Percentiles rank a stretch among this genome's conserved stretches.
Evolutionary conservation across 2,888 invertebrate species (phyloP).

Genomic region (Antheraea assamensis): DNA sequence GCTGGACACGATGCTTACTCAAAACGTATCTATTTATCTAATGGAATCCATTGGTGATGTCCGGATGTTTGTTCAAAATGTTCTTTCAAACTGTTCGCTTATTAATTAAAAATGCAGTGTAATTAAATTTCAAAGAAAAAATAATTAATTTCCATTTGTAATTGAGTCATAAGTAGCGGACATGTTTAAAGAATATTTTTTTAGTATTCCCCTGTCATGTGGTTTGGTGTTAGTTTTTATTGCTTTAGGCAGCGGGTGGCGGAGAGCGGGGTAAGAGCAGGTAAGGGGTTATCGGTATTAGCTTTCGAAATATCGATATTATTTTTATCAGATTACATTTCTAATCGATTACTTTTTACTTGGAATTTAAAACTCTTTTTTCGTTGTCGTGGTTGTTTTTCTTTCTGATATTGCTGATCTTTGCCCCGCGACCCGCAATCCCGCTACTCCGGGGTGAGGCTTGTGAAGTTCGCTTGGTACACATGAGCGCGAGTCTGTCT

Average conservation of each 20-base stretch:
- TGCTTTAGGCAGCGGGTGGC: conserved; percentile 45
- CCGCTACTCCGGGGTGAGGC: background rate
- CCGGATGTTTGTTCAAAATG: conserved; percentile 7
- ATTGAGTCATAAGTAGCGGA: conserved; percentile 25
- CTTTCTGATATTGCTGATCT: background rate
- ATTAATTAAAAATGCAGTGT: background rate
- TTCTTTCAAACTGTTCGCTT: conserved; percentile 12
- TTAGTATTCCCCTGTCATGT: conserved; percentile 35
- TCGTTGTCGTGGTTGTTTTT: too few relatives aligned
- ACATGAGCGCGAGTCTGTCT: conserved; percentile 10
- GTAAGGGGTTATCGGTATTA: background rate
- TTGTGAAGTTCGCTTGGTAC: conserved; percentile 7
- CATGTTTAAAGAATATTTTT: conserved; percentile 24
- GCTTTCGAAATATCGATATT: background rate
- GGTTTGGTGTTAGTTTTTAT: conserved; percentile 43
- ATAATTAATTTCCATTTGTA: background rate
- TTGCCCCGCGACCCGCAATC: background rate
- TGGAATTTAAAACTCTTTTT: background rate
- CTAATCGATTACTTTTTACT: background rate
- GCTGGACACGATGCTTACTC: conserved; percentile 11
- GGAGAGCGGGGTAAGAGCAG: background rate
- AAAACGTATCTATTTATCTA: background rate
- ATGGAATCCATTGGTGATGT: background rate
- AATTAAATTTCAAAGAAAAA: background rate
- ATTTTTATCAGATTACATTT: background rate